Evolutionary conservation across 2,888 invertebrate species (phyloP).

Genomic region (Acleris cristana): DNA sequence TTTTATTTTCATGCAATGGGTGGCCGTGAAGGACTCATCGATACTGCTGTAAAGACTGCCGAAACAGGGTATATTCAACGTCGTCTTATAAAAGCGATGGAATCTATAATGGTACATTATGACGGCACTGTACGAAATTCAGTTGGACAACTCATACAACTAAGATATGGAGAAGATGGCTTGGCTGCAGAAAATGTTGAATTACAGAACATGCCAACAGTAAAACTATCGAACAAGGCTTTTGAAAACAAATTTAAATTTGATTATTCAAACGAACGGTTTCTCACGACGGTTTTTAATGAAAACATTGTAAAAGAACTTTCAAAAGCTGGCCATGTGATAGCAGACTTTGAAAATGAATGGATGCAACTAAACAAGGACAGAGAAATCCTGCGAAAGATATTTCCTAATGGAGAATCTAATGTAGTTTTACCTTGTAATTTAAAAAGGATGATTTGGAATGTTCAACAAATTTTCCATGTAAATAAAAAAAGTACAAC

Average conservation of each 20-base stretch:
- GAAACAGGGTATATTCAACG: conserved; percentile 99
- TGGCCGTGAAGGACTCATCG: conserved; percentile 99
- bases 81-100: conserved; percentile 99
- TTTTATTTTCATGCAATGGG: conserved; percentile 99
- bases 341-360: conserved; percentile 96
- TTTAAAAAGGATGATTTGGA: conserved; percentile 99
- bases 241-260: conserved; percentile 99
- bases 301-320: conserved; percentile 98
- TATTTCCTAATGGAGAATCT: conserved; percentile 98
- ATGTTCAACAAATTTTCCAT: conserved; percentile 99
- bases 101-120: conserved; percentile 99
- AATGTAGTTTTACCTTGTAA: conserved; percentile 99
- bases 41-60: conserved; percentile 99
- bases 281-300: conserved; percentile 93
- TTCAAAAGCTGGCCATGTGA: conserved; percentile 95
- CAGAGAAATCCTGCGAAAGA: conserved; percentile 92
- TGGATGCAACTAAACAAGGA: conserved; percentile 97
- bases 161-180: conserved; percentile 99
- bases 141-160: conserved; percentile 96
- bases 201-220: conserved; percentile 96
- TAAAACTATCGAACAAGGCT: conserved; percentile 96
- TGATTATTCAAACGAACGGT: conserved; percentile 97
- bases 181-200: conserved; percentile 98
- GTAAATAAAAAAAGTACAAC: conserved; percentile 97
- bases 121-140: conserved; percentile 99